Evolutionary conservation across 1,140 invertebrate genomes (phyloP), one percentile per base, ranked within the genome.

Genomic region (Zaprionus tsacasi): DNA sequence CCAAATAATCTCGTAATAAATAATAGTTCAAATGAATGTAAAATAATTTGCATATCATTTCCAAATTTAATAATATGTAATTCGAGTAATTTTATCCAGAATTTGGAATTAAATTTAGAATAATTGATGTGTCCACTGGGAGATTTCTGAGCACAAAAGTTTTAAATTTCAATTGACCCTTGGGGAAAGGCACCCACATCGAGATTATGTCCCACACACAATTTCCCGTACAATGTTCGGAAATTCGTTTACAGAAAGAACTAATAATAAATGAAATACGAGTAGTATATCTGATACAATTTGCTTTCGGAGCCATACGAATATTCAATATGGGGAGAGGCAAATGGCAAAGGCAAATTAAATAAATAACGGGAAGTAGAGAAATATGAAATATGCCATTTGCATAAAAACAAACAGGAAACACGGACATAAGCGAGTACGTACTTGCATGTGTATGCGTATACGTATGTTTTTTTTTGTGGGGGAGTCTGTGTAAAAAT

Each of bases 341-440:
- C 33, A 54, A 54, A 57, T 43, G 55, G 30, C 45, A 54, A 60
- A 36, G 35, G 45, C 35, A 50, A 33, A 60, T 60, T 52, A 45
- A 60, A 74, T 56, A 61, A 69, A 74, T 63, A 50, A 36, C 12
- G 36, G 11, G 65, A 50, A 45, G 40, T 21, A 45, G 13, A 36
- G 38, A 70, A 58, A 75, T 48, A 48, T 64, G 52, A 17, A 63
- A 63, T 56, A 52, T 25, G 57, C 15, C 13, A 86, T 86, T 86
- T 86, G 76, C 79, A 88, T 86, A 87, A 87, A 88, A 74, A 69
- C 33, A 66, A 33, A 70, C 15, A 43, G 15, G 25, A 56, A 66
- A 45, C n/a, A 43, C 38, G 52, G 55, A 45, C 40, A n/a, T 5
- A 43, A 43, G n/a, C 40, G 27, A 21, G 15, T 48, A 3, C 11